Evolutionary conservation across 2,888 invertebrate genomes (phyloP).

Genomic region (Hecatera dysodea): DNA sequence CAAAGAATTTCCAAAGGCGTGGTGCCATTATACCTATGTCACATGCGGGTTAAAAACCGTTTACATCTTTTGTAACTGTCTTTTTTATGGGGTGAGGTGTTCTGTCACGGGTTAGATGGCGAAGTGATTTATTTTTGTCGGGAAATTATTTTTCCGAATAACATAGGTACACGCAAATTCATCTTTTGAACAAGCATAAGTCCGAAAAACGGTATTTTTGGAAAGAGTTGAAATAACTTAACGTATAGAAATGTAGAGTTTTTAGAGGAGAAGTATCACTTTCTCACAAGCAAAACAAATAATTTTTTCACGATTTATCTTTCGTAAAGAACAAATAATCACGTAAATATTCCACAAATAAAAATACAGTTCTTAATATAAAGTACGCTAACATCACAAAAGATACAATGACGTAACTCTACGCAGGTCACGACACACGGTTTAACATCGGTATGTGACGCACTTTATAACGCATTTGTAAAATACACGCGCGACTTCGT

Average conservation of each 20-base stretch:
- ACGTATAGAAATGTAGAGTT: neutral
- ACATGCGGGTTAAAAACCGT: constrained; percentile 54
- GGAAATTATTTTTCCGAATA: neutral
- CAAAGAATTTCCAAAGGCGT: constrained; percentile 52
- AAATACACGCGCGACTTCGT: constrained; percentile 23
- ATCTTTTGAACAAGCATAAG: neutral
- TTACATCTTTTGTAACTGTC: constrained; percentile 44
- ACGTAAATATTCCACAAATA: neutral
- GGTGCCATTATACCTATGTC: constrained; percentile 55
- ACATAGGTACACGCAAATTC: neutral
- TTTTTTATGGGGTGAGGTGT: constrained; percentile 30
- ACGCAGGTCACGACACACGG: constrained; percentile 31
- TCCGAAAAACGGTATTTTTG: neutral
- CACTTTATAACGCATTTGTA: constrained; percentile 37
- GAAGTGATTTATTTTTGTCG: constrained; percentile 36
- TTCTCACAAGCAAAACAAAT: neutral
- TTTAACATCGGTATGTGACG: constrained; percentile 35
- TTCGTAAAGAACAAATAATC: neutral
- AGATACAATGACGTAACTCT: constrained; percentile 29
- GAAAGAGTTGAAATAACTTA: neutral
- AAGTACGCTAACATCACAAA: constrained; percentile 13
- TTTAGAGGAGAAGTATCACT: neutral
- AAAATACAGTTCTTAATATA: constrained; percentile 9
- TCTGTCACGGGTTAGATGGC: constrained; percentile 24
- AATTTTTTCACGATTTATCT: neutral